Percentiles rank a stretch among this genome's conserved stretches.
Evolutionary conservation across 2,113 vertebrate species (phyloP).

Genomic region (Poicephalus gulielmi): DNA sequence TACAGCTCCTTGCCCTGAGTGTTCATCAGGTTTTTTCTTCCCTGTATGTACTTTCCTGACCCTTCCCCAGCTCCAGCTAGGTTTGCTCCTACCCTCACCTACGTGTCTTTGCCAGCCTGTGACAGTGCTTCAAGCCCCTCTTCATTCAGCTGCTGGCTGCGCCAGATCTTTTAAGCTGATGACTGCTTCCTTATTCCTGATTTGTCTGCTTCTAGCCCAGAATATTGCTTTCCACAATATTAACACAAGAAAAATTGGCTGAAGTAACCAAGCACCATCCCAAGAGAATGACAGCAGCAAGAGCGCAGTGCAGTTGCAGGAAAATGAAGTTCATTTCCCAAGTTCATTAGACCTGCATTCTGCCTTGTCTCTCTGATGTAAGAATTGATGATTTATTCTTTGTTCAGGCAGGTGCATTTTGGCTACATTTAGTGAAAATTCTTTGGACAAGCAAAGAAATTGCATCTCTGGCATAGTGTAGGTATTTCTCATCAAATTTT

Average conservation of each 20-base stretch:
- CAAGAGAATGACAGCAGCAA: neutral
- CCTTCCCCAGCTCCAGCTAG: neutral
- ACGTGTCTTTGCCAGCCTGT: neutral
- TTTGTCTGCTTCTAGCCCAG: neutral
- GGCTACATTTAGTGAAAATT: neutral
- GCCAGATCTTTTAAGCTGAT: neutral
- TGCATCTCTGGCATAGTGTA: neutral
- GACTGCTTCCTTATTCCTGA: neutral
- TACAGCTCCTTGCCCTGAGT: neutral
- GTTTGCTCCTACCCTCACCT: neutral
- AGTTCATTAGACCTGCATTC: neutral
- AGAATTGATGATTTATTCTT: neutral
- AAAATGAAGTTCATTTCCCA: neutral
- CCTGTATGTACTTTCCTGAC: neutral
- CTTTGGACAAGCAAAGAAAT: neutral
- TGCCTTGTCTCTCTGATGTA: neutral
- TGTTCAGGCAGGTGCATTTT: neutral
- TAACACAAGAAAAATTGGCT: neutral
- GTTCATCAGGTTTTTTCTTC: neutral
- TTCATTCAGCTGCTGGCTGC: neutral
- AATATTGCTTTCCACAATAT: neutral
- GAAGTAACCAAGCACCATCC: neutral
- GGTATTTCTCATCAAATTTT: neutral
- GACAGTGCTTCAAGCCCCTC: neutral
- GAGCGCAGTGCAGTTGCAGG: neutral